A percentile compares a stretch with the other conserved stretches of the same genome.
phyloP scores from a whole-genome alignment of 2,113 vertebrate genomes.

The Plecotus auritus region DNA sequence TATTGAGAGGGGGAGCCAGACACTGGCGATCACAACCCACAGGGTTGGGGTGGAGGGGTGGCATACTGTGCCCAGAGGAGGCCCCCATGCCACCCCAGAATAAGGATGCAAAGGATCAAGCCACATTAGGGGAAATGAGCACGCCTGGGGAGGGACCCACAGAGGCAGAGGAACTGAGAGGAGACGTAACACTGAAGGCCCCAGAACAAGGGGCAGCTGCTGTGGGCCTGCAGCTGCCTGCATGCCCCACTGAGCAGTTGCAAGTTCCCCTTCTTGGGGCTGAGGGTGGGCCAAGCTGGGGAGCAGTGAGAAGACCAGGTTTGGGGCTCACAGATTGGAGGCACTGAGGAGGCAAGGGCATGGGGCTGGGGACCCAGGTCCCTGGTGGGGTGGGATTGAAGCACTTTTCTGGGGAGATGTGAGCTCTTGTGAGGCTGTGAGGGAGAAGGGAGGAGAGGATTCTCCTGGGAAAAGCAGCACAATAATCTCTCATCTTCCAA shows the following conservation, averaged over 20 bases:
- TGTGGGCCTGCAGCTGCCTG: not conserved
- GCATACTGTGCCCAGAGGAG: not conserved
- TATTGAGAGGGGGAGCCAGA: not conserved
- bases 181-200: not conserved
- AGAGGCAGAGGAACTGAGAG: not conserved
- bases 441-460: too few species aligned
- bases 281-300: not conserved
- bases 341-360: not conserved
- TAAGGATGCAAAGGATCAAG: not conserved
- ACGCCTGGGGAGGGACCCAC: not conserved
- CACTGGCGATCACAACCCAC: too few species aligned
- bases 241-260: not conserved
- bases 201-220: not conserved
- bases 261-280: not conserved
- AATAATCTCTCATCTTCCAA: not conserved
- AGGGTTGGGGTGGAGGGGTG: accelerated
- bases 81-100: not conserved
- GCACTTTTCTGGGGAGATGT: not conserved
- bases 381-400: not conserved
- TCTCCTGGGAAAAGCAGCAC: not conserved
- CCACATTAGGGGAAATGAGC: not conserved
- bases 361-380: accelerated
- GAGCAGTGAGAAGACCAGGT: not conserved
- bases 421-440: not conserved
- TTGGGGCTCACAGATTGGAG: too few species aligned